Percentiles rank a stretch among this genome's conserved stretches.
phyloP scores from a whole-genome alignment of 2,797 vertebrate genomes.

The Coregonus ussuriensis region DNA sequence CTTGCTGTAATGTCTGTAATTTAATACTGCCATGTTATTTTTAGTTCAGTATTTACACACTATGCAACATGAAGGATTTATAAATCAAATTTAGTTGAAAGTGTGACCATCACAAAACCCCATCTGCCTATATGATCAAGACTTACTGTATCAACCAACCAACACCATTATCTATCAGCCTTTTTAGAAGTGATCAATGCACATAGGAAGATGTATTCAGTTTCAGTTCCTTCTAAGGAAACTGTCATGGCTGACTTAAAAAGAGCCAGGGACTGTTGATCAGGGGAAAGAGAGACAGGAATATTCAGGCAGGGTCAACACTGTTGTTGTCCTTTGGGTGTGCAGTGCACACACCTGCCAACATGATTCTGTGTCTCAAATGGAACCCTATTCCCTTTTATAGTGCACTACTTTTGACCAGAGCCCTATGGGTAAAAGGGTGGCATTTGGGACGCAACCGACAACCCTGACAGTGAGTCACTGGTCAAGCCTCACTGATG shows the following conservation, averaged over 20 bases:
- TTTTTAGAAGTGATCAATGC: constrained; percentile 5
- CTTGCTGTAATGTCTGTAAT: not conserved
- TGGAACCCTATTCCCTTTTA: not conserved
- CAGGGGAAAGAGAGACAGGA: not conserved
- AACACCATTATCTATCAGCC: constrained; percentile 6
- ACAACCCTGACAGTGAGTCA: not conserved
- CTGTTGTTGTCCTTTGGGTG: not conserved
- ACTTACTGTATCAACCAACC: not conserved
- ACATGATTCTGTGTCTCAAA: not conserved
- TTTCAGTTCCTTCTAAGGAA: not conserved
- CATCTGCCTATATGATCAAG: not conserved
- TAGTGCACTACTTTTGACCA: not conserved
- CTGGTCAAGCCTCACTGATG: not conserved
- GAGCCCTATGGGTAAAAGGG: not conserved
- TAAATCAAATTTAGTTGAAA: not conserved
- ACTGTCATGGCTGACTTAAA: no score
- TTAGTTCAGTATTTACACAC: not conserved
- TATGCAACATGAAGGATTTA: not conserved
- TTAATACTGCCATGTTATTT: not conserved
- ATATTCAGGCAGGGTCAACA: not conserved
- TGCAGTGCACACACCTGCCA: not conserved
- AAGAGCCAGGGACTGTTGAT: no score
- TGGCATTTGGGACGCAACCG: not conserved
- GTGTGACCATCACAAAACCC: not conserved
- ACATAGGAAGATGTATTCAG: constrained; percentile 4